Evolutionary conservation across 2,797 vertebrate genomes (phyloP).

Genomic region (Fringilla coelebs): DNA sequence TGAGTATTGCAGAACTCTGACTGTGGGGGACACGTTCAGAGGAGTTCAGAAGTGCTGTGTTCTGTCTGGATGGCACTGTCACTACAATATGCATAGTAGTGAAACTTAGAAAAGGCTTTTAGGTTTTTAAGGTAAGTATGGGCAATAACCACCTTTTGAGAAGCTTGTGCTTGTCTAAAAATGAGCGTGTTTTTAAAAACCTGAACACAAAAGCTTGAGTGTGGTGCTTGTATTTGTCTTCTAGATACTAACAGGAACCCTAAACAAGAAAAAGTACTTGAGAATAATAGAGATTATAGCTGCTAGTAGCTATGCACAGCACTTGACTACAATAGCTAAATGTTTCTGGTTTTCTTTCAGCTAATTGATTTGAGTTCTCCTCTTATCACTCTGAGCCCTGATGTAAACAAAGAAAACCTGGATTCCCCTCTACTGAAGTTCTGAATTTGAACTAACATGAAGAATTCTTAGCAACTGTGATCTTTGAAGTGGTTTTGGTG

Average conservation of each 20-base stretch:
- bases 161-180: background rate
- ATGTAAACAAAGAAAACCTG: conserved; percentile 74
- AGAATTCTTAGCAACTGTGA: background rate
- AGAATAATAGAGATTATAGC: background rate
- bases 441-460: conserved; percentile 39
- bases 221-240: background rate
- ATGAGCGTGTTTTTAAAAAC: background rate
- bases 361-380: conserved; percentile 78
- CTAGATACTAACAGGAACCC: background rate
- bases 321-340: background rate
- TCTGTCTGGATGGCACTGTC: background rate
- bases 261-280: background rate
- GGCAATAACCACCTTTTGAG: background rate
- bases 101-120: background rate
- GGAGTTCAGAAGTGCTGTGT: background rate
- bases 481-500: background rate
- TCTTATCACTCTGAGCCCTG: conserved; percentile 76
- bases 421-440: conserved; percentile 77
- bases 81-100: background rate
- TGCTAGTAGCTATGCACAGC: background rate
- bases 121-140: background rate
- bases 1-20: background rate
- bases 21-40: background rate
- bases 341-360: conserved; percentile 47
- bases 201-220: background rate